A percentile compares a stretch with the other conserved stretches of the same genome.
phyloP scores from a whole-genome alignment of 92 coral and sea anemone species.

The Siderastrea radians region DNA sequence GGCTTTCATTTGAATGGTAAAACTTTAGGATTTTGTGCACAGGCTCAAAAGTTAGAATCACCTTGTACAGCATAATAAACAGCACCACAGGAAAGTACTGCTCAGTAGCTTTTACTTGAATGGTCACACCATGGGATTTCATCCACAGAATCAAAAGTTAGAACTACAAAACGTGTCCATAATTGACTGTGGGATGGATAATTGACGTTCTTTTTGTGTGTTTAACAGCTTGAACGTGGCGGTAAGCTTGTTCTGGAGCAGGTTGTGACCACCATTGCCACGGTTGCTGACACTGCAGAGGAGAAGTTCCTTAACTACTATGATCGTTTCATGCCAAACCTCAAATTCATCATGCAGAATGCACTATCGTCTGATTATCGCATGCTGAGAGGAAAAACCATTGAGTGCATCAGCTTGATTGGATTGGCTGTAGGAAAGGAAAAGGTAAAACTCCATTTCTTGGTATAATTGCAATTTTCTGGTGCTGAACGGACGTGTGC shows the following conservation, averaged over 20 bases:
- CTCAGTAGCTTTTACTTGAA: too few species aligned
- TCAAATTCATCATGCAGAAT: conserved; percentile 94
- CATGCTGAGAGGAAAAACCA: conserved; percentile 94
- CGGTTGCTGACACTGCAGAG: conserved; percentile 99
- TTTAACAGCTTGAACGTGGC: conserved; percentile 90
- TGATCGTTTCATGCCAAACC: conserved; percentile 97
- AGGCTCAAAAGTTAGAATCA: not conserved
- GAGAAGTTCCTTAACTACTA: conserved; percentile 91
- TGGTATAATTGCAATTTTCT: too few species aligned
- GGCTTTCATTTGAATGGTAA: too few species aligned
- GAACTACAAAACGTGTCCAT: not conserved
- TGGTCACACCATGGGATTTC: not conserved
- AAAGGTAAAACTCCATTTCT: conserved; percentile 55
- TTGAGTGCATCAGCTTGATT: conserved; percentile 98
- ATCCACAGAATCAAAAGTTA: too few species aligned
- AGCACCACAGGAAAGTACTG: too few species aligned
- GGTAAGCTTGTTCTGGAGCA: conserved; percentile 95
- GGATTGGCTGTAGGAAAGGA: conserved; percentile 99
- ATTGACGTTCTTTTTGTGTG: not conserved
- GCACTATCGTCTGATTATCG: conserved; percentile 91
- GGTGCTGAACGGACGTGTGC: too few species aligned
- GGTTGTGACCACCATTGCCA: conserved; percentile 95
- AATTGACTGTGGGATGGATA: not conserved
- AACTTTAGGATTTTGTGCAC: too few species aligned
- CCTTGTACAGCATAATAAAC: too few species aligned